Evolutionary conservation across 2,113 vertebrate genomes (phyloP).

Genomic region (Laticauda laticaudata): DNA sequence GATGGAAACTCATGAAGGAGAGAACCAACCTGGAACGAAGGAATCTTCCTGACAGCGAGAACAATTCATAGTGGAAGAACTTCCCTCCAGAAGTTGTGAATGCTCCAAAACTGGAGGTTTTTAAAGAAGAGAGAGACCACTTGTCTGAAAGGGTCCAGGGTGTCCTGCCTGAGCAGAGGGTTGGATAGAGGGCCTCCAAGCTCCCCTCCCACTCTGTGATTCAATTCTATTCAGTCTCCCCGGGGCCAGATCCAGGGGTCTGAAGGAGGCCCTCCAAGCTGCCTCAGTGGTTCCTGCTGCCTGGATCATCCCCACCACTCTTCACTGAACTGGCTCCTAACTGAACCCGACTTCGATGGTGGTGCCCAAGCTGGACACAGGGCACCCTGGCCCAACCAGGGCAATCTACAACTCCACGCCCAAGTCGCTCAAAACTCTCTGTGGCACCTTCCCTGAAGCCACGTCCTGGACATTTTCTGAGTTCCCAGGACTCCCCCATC

Average conservation of each 20-base stretch:
- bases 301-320: background rate
- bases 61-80: too few relatives aligned
- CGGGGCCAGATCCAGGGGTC: background rate
- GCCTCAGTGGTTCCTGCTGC: background rate
- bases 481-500: too few relatives aligned
- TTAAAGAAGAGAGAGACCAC: too few relatives aligned
- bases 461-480: fast-evolving
- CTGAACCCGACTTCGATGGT: background rate
- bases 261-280: background rate
- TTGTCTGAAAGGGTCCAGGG: too few relatives aligned
- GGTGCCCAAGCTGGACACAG: background rate
- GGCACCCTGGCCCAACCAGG: background rate
- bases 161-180: too few relatives aligned
- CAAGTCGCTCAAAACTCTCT: background rate
- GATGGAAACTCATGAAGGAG: too few relatives aligned
- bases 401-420: background rate
- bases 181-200: too few relatives aligned
- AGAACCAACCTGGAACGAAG: too few relatives aligned
- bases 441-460: background rate
- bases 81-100: too few relatives aligned
- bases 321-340: background rate
- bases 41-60: too few relatives aligned
- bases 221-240: background rate
- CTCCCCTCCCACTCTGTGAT: too few relatives aligned
- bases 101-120: too few relatives aligned